phyloP scores from a whole-genome alignment of 2,113 vertebrate species.

The Cercopithecus mona region DNA sequence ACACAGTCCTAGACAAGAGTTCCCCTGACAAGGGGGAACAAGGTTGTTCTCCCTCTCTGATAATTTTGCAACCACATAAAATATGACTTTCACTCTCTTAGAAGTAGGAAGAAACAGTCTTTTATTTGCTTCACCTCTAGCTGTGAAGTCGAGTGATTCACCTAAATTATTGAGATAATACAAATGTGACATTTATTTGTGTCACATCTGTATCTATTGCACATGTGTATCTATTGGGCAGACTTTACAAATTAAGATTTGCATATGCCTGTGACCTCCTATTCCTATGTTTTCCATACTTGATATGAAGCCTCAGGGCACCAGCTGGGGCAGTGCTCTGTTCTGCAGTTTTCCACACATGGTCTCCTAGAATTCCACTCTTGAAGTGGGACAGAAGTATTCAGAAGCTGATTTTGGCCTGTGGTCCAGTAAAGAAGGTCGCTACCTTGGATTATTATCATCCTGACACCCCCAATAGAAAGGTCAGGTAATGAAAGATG shows the following conservation, averaged over 20 bases:
- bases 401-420: background rate
- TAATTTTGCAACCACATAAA: slow-evolving; percentile 17
- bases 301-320: background rate
- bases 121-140: background rate
- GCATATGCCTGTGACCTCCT: background rate
- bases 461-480: background rate
- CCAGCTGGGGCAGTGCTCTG: background rate
- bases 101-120: background rate
- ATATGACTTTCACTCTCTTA: background rate
- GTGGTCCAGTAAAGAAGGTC: background rate
- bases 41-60: background rate
- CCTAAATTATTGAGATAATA: background rate
- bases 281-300: background rate
- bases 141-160: background rate
- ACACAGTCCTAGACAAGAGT: background rate
- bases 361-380: background rate
- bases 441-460: background rate
- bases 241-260: background rate
- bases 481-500: background rate
- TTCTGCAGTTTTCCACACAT: background rate
- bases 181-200: background rate
- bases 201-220: background rate
- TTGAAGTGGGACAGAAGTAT: background rate
- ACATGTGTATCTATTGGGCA: background rate
- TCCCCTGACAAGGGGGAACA: background rate